Evolutionary conservation across 1,140 invertebrate species (phyloP).

Genomic region (Nilaparvata lugens): DNA sequence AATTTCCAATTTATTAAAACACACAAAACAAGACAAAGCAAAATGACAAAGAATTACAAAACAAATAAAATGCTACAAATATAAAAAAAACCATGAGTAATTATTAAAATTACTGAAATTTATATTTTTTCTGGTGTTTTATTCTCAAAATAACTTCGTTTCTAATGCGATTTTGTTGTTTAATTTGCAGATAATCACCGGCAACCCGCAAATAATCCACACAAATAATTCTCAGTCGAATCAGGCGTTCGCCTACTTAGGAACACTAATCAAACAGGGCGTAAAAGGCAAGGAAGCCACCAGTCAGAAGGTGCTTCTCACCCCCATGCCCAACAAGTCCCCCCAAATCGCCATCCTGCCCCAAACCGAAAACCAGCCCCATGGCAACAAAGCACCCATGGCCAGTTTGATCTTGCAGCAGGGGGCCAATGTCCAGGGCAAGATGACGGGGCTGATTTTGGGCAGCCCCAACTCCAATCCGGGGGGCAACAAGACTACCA

Average conservation of each 20-base stretch:
- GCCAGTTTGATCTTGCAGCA: constrained; percentile 6
- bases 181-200: not conserved
- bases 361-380: not conserved
- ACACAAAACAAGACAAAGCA: too few species aligned
- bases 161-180: not conserved
- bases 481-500: not conserved
- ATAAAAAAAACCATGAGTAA: too few species aligned
- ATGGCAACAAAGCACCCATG: not conserved
- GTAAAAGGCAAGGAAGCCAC: constrained; percentile 4
- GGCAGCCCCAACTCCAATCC: not conserved
- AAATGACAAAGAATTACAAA: too few species aligned
- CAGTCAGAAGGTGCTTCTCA: constrained; percentile 1
- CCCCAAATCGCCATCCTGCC: constrained; percentile 8
- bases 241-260: constrained; percentile 38
- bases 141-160: not conserved
- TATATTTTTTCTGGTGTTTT: too few species aligned
- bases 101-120: too few species aligned
- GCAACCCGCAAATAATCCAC: not conserved
- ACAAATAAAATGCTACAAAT: too few species aligned
- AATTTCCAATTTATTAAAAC: too few species aligned
- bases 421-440: not conserved
- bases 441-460: not conserved
- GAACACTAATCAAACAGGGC: constrained; percentile 35
- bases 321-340: not conserved
- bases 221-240: constrained; percentile 22